Conservation (phyloP, 1,140 invertebrate genomes). For the Laodelphax striatellus region DNA sequence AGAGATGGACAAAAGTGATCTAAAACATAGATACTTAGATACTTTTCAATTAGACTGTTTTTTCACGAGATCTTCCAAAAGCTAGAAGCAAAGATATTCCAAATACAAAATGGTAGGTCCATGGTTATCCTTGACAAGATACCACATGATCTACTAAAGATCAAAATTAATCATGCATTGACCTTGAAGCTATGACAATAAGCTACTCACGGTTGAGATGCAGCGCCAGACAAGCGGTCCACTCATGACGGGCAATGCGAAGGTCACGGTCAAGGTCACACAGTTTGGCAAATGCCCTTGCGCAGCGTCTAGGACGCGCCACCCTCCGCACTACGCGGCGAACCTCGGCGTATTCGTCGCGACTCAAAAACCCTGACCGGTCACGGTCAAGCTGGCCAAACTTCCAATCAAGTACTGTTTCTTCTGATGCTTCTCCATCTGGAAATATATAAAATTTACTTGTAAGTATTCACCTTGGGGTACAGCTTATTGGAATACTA, state of each 20-base stretch:
- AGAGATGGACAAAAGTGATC: too few relatives aligned
- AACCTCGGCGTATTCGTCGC: slow-evolving; percentile 67
- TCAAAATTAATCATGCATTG: too few relatives aligned
- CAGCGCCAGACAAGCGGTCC: slow-evolving; percentile 57
- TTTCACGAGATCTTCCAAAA: too few relatives aligned
- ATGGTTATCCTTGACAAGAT: too few relatives aligned
- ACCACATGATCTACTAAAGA: too few relatives aligned
- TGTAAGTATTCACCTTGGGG: too few relatives aligned
- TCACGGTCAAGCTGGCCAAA: slow-evolving; percentile 70
- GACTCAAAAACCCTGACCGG: slow-evolving; percentile 57
- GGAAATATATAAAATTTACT: too few relatives aligned
- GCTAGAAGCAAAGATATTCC: too few relatives aligned
- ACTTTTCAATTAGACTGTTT: too few relatives aligned
- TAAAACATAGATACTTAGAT: too few relatives aligned
- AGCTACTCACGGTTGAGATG: slow-evolving; percentile 32
- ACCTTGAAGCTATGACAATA: background rate
- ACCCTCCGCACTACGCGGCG: slow-evolving; percentile 70
- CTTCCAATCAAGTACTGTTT: slow-evolving; percentile 69
- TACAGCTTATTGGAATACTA: too few relatives aligned
- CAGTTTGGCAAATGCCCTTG: slow-evolving; percentile 70
- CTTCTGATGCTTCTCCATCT: slow-evolving; percentile 28
- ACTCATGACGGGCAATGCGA: slow-evolving; percentile 61
- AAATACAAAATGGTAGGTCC: too few relatives aligned
- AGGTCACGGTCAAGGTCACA: slow-evolving; percentile 75
- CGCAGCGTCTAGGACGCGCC: slow-evolving; percentile 77